Evolutionary conservation across 2,888 invertebrate species (phyloP).

Genomic region (Cheilosia variabilis): DNA sequence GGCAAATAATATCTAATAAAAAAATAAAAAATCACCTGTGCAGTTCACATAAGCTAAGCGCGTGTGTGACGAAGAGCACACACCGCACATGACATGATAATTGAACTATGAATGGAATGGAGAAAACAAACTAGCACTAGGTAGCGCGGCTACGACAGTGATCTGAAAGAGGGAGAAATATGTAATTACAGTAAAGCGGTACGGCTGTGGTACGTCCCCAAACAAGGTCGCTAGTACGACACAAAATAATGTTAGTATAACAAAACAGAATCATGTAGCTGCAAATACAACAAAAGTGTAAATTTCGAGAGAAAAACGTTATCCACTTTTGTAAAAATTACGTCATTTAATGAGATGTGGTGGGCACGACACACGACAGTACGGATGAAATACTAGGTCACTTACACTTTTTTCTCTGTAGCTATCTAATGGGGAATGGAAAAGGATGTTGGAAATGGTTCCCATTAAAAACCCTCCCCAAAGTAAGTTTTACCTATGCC

Average conservation of each 20-base stretch:
- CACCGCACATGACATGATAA: conserved; percentile 34
- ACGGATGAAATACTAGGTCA: neutral
- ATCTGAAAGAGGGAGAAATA: conserved; percentile 13
- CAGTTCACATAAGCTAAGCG: conserved; percentile 18
- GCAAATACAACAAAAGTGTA: neutral
- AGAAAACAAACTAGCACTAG: conserved; percentile 14
- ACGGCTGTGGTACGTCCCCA: conserved; percentile 16
- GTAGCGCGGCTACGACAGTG: conserved; percentile 5
- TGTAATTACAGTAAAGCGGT: conserved; percentile 43
- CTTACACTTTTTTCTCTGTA: neutral
- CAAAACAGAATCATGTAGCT: conserved; percentile 19
- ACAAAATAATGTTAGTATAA: conserved; percentile 38
- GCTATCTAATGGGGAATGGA: too few species aligned
- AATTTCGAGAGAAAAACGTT: neutral
- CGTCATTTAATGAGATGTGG: conserved; percentile 37
- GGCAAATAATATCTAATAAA: conserved; percentile 1
- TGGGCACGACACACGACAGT: neutral
- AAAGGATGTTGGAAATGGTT: too few species aligned
- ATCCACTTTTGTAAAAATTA: conserved; percentile 27
- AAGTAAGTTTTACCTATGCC: neutral
- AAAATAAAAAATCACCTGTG: conserved; percentile 36
- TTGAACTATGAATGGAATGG: conserved; percentile 45
- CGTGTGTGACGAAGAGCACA: conserved; percentile 27
- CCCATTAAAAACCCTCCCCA: too few species aligned
- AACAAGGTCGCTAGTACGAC: conserved; percentile 63